Evolutionary conservation across 2,888 invertebrate genomes (phyloP), one percentile per base, ranked within the genome.

Genomic region (Philereme vetulata): DNA sequence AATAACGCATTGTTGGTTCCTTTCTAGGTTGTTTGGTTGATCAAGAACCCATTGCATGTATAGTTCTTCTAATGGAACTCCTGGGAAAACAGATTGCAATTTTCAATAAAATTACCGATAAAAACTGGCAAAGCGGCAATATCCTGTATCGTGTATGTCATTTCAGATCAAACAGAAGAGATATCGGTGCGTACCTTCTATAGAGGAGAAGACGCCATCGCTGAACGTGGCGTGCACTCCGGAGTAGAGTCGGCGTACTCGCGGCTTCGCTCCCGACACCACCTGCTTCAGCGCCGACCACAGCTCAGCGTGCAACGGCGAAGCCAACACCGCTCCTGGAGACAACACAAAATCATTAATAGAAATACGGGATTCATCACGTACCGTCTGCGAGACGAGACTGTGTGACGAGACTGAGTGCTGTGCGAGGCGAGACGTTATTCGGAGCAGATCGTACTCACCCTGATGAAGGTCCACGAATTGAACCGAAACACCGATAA

Each of bases 321-420:
- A 45, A 8, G 45, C 45, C 45, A 45, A 32, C 6, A 45, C 45
- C 33, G 45, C 45, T 45, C 45, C 45, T 45, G 32, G 5, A 40
- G 9, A 5, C 35, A 35, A 35, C 4, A 35, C n/a, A n/a, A n/a
- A n/a, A n/a, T n/a, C n/a, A n/a, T n/a, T n/a, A n/a, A n/a, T n/a
- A n/a, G n/a, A n/a, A n/a, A n/a, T n/a, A n/a, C n/a, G n/a, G n/a
- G n/a, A n/a, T n/a, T n/a, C n/a, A n/a, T n/a, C n/a, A n/a, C n/a
- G n/a, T n/a, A n/a, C n/a, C n/a, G n/a, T n/a, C n/a, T n/a, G n/a
- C n/a, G n/a, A n/a, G n/a, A n/a, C n/a, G n/a, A n/a, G n/a, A n/a
- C n/a, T n/a, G n/a, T n/a, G n/a, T n/a, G n/a, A n/a, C n/a, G n/a
- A n/a, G n/a, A n/a, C n/a, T n/a, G n/a, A n/a, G n/a, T n/a, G n/a